Percentiles rank a stretch among this genome's conserved stretches.
Conservation (phyloP, 2,113 vertebrate genomes). For the Talpa occidentalis region DNA sequence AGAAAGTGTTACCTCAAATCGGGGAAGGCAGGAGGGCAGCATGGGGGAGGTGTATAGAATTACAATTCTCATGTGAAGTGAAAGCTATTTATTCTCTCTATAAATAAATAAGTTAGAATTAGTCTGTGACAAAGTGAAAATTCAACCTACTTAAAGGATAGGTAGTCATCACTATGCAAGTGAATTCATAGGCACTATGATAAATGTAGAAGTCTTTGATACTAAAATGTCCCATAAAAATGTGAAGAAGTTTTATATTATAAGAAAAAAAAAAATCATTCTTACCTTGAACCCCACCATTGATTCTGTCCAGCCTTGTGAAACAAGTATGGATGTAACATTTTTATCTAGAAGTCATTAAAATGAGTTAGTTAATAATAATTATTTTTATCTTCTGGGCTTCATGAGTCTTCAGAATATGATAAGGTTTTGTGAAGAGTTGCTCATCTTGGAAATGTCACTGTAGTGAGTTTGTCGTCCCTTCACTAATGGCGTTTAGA, state of each 20-base stretch:
- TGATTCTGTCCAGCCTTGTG: background rate
- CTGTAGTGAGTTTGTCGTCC: background rate
- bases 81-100: background rate
- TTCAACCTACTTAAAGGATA: background rate
- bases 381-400: background rate
- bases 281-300: background rate
- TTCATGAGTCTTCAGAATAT: background rate
- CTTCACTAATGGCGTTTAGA: background rate
- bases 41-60: background rate
- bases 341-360: background rate
- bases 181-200: background rate
- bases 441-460: background rate
- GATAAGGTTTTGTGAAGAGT: background rate
- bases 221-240: background rate
- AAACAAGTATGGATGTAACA: background rate
- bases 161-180: background rate
- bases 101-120: background rate
- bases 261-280: background rate
- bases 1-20: background rate
- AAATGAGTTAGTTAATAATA: background rate
- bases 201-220: background rate
- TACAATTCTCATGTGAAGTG: background rate
- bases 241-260: background rate
- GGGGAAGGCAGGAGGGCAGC: too few species aligned
- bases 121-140: background rate